Conservation (phyloP, 1,140 invertebrate species). For the Neelides sp. region DNA sequence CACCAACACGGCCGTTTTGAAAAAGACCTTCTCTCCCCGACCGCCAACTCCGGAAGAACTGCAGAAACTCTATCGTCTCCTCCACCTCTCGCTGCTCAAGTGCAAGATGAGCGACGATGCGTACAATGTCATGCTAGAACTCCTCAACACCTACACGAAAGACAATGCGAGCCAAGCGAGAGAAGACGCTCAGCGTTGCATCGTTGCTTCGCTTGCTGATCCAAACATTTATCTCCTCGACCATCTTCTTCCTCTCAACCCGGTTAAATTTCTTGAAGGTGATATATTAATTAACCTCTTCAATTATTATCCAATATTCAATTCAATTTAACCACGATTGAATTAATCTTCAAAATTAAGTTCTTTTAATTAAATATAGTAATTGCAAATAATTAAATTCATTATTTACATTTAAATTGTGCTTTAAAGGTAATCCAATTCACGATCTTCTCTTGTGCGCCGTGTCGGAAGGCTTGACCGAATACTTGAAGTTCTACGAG, state of each 20-base stretch:
- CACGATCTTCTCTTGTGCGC: constrained; percentile 92
- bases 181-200: constrained; percentile 92
- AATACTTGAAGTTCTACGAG: constrained; percentile 83
- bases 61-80: constrained; percentile 68
- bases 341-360: constrained; percentile 10
- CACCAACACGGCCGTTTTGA: constrained; percentile 60
- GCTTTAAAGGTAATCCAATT: constrained; percentile 61
- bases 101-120: constrained; percentile 49
- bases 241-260: constrained; percentile 80
- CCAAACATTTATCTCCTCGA: constrained; percentile 89
- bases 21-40: constrained; percentile 66
- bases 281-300: constrained; percentile 13
- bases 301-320: no score
- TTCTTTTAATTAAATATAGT: not conserved
- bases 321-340: not conserved
- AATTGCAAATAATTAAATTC: not conserved
- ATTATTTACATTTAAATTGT: constrained; percentile 3
- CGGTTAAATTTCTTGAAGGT: constrained; percentile 83
- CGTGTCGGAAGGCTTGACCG: constrained; percentile 80
- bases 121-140: constrained; percentile 76
- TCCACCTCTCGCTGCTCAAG: constrained; percentile 74
- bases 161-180: constrained; percentile 92
- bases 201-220: constrained; percentile 84
- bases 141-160: constrained; percentile 86
- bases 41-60: constrained; percentile 79